phyloP scores from a whole-genome alignment of 1,140 invertebrate genomes.

The Sinonovacula constricta region DNA sequence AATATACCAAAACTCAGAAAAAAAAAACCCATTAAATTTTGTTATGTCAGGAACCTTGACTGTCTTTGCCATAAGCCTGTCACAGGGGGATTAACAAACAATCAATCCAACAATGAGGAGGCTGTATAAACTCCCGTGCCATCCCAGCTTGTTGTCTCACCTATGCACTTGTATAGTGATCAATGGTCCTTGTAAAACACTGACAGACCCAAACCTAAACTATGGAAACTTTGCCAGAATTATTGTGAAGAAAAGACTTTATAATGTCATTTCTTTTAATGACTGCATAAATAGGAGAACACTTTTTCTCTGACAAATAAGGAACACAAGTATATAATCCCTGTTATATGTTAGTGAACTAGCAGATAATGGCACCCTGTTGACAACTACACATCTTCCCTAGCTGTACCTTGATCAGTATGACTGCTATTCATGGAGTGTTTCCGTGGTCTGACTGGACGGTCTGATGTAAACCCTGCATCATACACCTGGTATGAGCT shows the following conservation, averaged over 20 bases:
- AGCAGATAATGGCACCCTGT: neutral
- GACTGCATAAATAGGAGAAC: too few species aligned
- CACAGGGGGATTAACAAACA: too few species aligned
- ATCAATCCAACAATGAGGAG: too few species aligned
- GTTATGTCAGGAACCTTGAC: too few species aligned
- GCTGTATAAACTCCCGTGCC: too few species aligned
- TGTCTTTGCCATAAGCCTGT: too few species aligned
- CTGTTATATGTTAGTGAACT: neutral
- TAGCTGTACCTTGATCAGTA: slow-evolving; percentile 55
- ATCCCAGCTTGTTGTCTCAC: too few species aligned
- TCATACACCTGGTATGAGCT: slow-evolving; percentile 68
- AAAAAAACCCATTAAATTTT: too few species aligned
- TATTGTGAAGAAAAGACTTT: neutral
- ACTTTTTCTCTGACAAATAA: neutral
- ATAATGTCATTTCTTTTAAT: neutral
- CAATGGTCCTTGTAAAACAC: too few species aligned
- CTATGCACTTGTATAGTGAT: too few species aligned
- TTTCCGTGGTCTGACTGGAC: neutral
- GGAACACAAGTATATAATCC: neutral
- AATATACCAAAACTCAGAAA: too few species aligned
- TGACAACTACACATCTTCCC: neutral
- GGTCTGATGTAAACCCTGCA: slow-evolving; percentile 35
- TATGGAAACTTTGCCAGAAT: neutral
- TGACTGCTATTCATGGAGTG: slow-evolving; percentile 36
- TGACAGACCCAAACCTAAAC: too few species aligned